Evolutionary conservation across 2,888 invertebrate genomes (phyloP).

Genomic region (Drosophila melanosoma): DNA sequence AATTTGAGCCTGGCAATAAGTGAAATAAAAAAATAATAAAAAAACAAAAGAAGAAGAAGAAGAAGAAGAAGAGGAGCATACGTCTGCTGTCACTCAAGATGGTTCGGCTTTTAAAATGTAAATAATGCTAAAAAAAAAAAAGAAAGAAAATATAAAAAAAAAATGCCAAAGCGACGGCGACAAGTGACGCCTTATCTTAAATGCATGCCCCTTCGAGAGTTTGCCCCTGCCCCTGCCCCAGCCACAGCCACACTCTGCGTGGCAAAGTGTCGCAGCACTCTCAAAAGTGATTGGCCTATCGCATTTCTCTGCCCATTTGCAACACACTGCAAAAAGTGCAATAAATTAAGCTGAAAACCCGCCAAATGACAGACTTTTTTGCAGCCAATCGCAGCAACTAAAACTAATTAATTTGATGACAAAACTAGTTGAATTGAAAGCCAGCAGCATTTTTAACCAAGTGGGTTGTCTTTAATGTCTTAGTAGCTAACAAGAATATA

Average conservation of each 20-base stretch:
- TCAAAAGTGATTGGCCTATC: slow-evolving; percentile 75
- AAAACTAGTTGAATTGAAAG: slow-evolving; percentile 72
- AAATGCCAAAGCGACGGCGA: slow-evolving; percentile 58
- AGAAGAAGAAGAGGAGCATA: background rate
- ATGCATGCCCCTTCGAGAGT: slow-evolving; percentile 66
- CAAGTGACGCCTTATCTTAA: slow-evolving; percentile 80
- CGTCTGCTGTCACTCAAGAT: slow-evolving; percentile 61
- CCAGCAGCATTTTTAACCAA: slow-evolving; percentile 52
- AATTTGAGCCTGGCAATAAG: slow-evolving; percentile 54
- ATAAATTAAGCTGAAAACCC: slow-evolving; percentile 60
- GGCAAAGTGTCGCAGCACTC: slow-evolving; percentile 67
- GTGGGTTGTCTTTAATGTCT: slow-evolving; percentile 46
- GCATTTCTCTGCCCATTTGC: slow-evolving; percentile 76
- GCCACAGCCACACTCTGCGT: background rate
- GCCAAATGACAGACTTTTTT: slow-evolving; percentile 22
- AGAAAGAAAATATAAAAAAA: slow-evolving; percentile 30
- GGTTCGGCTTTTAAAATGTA: slow-evolving; percentile 68
- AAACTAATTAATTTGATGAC: slow-evolving; percentile 76
- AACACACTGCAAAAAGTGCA: slow-evolving; percentile 69
- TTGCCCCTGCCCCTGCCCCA: background rate
- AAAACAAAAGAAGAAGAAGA: slow-evolving; percentile 17
- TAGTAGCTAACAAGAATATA: slow-evolving; percentile 23
- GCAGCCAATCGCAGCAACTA: slow-evolving; percentile 40
- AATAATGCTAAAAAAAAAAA: slow-evolving; percentile 68
- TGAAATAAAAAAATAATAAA: slow-evolving; percentile 9